Percentiles rank a stretch among this genome's conserved stretches.
phyloP scores from a whole-genome alignment of 2,797 vertebrate genomes.

The Crocodylus rhombifer region DNA sequence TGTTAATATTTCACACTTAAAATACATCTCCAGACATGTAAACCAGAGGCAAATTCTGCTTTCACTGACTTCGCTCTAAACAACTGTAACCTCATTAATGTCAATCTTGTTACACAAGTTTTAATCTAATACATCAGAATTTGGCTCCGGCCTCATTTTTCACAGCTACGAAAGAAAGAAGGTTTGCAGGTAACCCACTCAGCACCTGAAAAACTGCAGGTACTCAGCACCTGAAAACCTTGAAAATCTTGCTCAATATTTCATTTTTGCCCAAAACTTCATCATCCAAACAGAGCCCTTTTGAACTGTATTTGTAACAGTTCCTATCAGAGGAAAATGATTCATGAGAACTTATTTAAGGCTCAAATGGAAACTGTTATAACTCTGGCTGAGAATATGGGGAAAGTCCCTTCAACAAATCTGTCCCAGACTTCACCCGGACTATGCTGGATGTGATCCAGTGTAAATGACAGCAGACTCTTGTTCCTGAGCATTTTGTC shows the following conservation, averaged over 20 bases:
- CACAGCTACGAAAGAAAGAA: too few relatives aligned
- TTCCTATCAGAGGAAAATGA: background rate
- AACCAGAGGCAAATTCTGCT: background rate
- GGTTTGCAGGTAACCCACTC: too few relatives aligned
- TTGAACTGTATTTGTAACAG: background rate
- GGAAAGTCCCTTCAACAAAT: background rate
- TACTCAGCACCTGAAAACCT: background rate
- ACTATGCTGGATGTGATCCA: background rate
- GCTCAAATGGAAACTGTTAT: fast-evolving
- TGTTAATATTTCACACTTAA: background rate
- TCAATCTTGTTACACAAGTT: background rate
- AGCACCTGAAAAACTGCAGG: background rate
- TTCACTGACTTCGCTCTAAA: background rate
- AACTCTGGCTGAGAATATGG: background rate
- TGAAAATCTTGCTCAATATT: background rate
- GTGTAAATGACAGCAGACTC: background rate
- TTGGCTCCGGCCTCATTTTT: background rate
- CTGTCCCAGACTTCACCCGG: background rate
- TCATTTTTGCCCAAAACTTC: background rate
- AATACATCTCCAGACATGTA: background rate
- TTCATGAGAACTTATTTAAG: background rate
- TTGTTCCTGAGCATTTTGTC: background rate
- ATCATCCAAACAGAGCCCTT: background rate
- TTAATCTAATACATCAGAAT: background rate
- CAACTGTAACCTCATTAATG: background rate